Conservation (phyloP, 1,140 invertebrate genomes). For the Akabosia matsudoensis region DNA sequence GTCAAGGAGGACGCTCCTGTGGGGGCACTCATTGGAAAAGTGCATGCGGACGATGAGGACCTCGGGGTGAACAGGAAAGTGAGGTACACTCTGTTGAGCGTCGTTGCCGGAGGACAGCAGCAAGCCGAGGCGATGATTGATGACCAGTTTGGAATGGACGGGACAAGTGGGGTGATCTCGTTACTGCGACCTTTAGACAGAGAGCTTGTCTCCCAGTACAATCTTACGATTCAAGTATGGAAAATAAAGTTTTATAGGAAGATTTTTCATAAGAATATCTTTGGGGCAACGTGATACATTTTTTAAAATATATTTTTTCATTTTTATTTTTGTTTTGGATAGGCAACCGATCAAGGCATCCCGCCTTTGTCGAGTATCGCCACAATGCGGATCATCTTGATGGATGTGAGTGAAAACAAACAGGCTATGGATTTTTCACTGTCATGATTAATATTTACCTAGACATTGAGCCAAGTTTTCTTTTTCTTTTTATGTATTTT, state of each 20-base stretch:
- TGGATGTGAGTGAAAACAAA: constrained; percentile 9
- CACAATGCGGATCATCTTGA: not conserved
- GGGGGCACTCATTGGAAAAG: constrained; percentile 52
- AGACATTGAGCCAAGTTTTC: constrained; percentile 54
- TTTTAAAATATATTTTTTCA: constrained; percentile 6
- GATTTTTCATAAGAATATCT: not conserved
- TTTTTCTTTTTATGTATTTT: constrained; percentile 67
- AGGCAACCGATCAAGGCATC: constrained; percentile 70
- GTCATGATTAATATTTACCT: too few relatives aligned
- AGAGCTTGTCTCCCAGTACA: constrained; percentile 78
- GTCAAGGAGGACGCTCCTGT: constrained; percentile 69
- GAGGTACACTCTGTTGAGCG: constrained; percentile 65
- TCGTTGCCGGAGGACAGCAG: constrained; percentile 54
- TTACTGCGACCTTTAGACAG: constrained; percentile 77
- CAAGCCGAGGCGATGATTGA: constrained; percentile 66
- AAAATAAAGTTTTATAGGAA: not conserved
- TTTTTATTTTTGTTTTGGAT: constrained; percentile 34
- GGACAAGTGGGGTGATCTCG: constrained; percentile 77
- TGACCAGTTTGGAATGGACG: constrained; percentile 68
- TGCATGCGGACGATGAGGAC: constrained; percentile 77
- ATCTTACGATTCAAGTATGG: constrained; percentile 65
- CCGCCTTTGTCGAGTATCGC: constrained; percentile 62
- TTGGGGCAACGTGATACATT: not conserved
- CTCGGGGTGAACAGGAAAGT: constrained; percentile 80
- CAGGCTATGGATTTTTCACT: too few relatives aligned